Percentiles rank a stretch among this genome's conserved stretches.
These are phyloP conservation scores for Phalera bucephala DNA, from an alignment of 2,888 invertebrate species.

Conservation along the genomic window DNA sequence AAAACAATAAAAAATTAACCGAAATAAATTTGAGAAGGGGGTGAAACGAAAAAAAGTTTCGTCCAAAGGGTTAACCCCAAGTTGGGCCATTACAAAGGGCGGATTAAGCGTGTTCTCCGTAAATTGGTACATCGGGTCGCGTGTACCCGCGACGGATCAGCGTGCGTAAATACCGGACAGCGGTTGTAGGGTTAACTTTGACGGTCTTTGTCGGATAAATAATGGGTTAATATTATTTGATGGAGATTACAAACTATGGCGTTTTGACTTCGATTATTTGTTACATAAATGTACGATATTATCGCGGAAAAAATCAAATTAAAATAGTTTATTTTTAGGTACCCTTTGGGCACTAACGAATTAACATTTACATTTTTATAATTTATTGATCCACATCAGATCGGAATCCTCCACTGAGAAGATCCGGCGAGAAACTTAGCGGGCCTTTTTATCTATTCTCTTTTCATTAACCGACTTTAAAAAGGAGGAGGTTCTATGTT, in stretches of 20 bases:
- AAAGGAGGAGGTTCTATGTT: too few relatives aligned
- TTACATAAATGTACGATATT: too few relatives aligned
- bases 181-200: slow-evolving; percentile 27
- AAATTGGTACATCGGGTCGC: slow-evolving; percentile 43
- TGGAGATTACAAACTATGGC: slow-evolving; percentile 14
- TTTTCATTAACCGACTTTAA: too few relatives aligned
- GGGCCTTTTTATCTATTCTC: too few relatives aligned
- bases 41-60: slow-evolving; percentile 41
- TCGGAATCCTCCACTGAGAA: too few relatives aligned
- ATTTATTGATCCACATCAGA: too few relatives aligned
- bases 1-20: slow-evolving; percentile 33
- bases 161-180: slow-evolving; percentile 34
- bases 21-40: slow-evolving; percentile 38
- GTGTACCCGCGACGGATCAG: slow-evolving; percentile 45
- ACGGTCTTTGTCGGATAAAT: slow-evolving; percentile 15
- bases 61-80: slow-evolving; percentile 39
- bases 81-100: slow-evolving; percentile 50
- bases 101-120: slow-evolving; percentile 53
- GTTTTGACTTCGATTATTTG: too few relatives aligned
- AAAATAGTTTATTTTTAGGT: too few relatives aligned
- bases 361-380: too few relatives aligned
- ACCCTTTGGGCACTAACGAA: too few relatives aligned
- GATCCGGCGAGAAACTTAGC: too few relatives aligned
- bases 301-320: too few relatives aligned
- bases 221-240: slow-evolving; percentile 30